phyloP scores from a whole-genome alignment of 37 sponge, comb jelly and placozoan genomes.

The Aphrocallistes beatrix region DNA sequence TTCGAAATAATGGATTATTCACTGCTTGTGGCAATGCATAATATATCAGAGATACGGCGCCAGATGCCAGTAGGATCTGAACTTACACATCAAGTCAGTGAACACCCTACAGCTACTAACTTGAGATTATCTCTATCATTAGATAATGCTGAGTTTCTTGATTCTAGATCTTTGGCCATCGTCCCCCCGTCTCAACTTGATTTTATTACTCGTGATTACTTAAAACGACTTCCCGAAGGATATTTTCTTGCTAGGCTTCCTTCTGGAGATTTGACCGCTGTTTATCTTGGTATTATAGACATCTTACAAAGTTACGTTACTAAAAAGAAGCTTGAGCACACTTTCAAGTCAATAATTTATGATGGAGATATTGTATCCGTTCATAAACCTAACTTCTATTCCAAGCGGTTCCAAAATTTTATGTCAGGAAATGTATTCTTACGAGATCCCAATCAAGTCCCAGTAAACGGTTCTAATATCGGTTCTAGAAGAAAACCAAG shows the following conservation, averaged over 20 bases:
- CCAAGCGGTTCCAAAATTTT: slow-evolving; percentile 68
- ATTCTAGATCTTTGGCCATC: background rate
- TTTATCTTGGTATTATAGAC: slow-evolving; percentile 92
- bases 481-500: background rate
- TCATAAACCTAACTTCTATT: slow-evolving; percentile 76
- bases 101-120: background rate
- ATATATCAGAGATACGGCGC: slow-evolving; percentile 38
- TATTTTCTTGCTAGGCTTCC: background rate
- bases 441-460: background rate
- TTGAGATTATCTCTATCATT: background rate
- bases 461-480: background rate
- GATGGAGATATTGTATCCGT: slow-evolving; percentile 93
- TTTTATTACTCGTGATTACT: background rate
- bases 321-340: slow-evolving; percentile 87
- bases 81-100: background rate
- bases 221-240: background rate
- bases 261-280: slow-evolving; percentile 51
- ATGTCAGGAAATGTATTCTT: slow-evolving; percentile 49
- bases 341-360: slow-evolving; percentile 67
- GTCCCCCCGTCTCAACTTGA: background rate
- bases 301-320: slow-evolving; percentile 89
- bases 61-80: background rate
- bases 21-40: slow-evolving; percentile 76
- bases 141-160: background rate
- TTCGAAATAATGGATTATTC: slow-evolving; percentile 98